phyloP scores from a whole-genome alignment of 2,888 invertebrate species.

The Monochamus alternatus region DNA sequence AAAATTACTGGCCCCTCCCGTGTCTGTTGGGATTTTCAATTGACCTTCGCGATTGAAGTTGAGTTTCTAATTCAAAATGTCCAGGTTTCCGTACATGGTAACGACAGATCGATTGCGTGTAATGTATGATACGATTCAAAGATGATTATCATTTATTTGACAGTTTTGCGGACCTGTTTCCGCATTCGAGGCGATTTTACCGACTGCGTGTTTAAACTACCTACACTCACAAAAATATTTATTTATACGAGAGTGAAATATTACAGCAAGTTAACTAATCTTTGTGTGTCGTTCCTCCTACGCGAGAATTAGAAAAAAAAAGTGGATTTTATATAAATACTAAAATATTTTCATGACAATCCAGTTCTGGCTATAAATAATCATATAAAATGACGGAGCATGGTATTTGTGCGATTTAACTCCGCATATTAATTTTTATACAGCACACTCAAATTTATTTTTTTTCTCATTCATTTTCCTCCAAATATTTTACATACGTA shows the following conservation, averaged over 20 bases:
- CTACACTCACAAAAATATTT: neutral
- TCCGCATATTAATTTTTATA: too few species aligned
- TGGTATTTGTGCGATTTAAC: too few species aligned
- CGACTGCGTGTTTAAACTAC: neutral
- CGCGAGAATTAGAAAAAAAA: too few species aligned
- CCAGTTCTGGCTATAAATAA: neutral
- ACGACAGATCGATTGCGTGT: constrained; percentile 5
- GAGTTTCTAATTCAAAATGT: constrained; percentile 22
- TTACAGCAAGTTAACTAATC: too few species aligned
- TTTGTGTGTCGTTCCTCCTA: neutral
- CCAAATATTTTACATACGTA: too few species aligned
- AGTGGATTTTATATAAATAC: too few species aligned
- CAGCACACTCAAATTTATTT: too few species aligned
- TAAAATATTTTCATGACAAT: neutral
- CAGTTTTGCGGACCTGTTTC: constrained; percentile 6
- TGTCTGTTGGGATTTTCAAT: constrained; percentile 15
- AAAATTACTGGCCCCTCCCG: neutral
- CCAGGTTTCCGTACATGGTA: constrained; percentile 19
- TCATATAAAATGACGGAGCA: too few species aligned
- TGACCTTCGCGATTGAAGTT: constrained; percentile 8
- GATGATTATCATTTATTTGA: constrained; percentile 9
- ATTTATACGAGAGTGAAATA: too few species aligned
- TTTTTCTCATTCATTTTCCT: too few species aligned
- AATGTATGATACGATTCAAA: neutral
- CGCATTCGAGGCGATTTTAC: constrained; percentile 9